A percentile compares a stretch with the other conserved stretches of the same genome.
These are phyloP conservation scores for Arctopsyche grandis DNA, from an alignment of 1,140 invertebrate species.

Conservation along the genomic window DNA sequence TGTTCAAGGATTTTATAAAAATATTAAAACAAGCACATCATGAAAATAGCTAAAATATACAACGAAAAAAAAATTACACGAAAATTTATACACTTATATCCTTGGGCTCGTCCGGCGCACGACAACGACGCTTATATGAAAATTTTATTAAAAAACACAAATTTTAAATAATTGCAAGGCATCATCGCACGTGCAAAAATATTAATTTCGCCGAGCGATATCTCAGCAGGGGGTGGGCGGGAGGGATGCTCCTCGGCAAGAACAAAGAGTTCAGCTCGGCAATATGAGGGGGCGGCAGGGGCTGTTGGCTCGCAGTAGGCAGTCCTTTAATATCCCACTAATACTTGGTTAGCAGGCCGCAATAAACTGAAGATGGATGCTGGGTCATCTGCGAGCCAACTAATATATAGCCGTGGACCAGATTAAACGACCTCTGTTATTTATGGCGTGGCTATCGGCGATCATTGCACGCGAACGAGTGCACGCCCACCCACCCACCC, in stretches of 20 bases:
- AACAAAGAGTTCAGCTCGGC: slow-evolving; percentile 7
- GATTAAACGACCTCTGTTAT: slow-evolving; percentile 37
- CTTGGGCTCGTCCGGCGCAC: too few relatives aligned
- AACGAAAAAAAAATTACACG: too few relatives aligned
- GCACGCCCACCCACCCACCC: background rate
- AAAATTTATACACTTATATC: too few relatives aligned
- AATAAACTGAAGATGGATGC: slow-evolving; percentile 39
- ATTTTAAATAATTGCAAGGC: slow-evolving; percentile 26
- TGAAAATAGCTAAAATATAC: too few relatives aligned
- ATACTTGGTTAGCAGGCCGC: slow-evolving; percentile 33
- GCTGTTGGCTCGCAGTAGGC: slow-evolving; percentile 25
- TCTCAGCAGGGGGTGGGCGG: slow-evolving; percentile 11
- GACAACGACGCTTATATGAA: background rate
- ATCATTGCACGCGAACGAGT: slow-evolving; percentile 1
- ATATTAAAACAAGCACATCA: too few relatives aligned
- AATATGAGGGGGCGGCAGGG: background rate
- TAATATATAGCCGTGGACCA: slow-evolving; percentile 33
- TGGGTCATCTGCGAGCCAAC: slow-evolving; percentile 35
- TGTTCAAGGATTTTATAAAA: too few relatives aligned
- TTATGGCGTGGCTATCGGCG: slow-evolving; percentile 21
- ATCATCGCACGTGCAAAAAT: slow-evolving; percentile 33
- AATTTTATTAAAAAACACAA: slow-evolving; percentile 32
- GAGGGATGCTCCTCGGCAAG: background rate
- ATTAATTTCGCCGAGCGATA: slow-evolving; percentile 34
- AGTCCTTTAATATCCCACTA: slow-evolving; percentile 44